phyloP scores from a whole-genome alignment of 1,140 invertebrate genomes.

The Drosophila funebris region DNA sequence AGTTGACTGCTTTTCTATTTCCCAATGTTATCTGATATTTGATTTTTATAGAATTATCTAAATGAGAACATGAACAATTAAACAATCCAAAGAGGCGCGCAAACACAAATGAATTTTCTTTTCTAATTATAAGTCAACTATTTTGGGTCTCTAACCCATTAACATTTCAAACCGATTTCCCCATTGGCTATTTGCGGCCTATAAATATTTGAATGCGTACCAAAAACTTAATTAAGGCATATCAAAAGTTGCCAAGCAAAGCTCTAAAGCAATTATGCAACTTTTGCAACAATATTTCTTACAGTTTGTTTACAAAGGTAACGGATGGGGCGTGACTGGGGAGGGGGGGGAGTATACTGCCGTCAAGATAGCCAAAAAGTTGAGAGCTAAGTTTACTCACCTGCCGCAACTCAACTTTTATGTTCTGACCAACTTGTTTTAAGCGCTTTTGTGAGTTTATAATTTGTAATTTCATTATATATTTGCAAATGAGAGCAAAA shows the following conservation, averaged over 20 bases:
- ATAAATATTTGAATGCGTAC: conserved; percentile 49
- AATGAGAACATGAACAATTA: conserved; percentile 1
- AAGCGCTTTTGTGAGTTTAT: conserved; percentile 32
- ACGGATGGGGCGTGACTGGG: neutral
- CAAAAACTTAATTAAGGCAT: conserved; percentile 56
- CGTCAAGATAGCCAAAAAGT: conserved; percentile 28
- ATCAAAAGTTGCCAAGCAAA: conserved; percentile 55
- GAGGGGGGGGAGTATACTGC: conserved; percentile 1
- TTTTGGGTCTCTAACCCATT: conserved; percentile 56
- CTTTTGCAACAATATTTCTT: conserved; percentile 43
- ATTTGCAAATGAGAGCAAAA: neutral
- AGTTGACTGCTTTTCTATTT: conserved; percentile 15
- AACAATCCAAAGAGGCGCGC: neutral
- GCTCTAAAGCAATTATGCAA: conserved; percentile 52
- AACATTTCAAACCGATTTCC: conserved; percentile 45
- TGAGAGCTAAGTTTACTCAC: conserved; percentile 64
- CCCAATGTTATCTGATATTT: neutral
- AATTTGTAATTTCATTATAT: conserved; percentile 35
- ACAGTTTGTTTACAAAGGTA: conserved; percentile 3
- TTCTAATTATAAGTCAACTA: conserved; percentile 47
- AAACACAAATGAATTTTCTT: neutral
- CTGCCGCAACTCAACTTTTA: conserved; percentile 36
- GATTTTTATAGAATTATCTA: neutral
- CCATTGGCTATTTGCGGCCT: conserved; percentile 43
- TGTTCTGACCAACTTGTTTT: conserved; percentile 25